Evolutionary conservation across 2,797 vertebrate genomes (phyloP).

Genomic region (Brachymystax lenok): DNA sequence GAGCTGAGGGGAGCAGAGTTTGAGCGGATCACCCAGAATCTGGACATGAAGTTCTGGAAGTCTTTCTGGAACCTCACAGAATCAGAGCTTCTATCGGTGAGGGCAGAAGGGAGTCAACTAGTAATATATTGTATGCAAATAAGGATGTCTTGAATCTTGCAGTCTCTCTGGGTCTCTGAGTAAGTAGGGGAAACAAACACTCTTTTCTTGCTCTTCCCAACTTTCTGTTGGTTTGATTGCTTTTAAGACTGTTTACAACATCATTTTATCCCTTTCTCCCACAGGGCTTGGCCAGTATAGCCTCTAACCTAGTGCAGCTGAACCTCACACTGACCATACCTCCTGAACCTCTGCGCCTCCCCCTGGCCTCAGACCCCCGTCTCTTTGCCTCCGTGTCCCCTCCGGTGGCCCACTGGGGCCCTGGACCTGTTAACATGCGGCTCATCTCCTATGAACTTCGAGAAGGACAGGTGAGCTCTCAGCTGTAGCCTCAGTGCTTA

Average conservation of each 20-base stretch:
- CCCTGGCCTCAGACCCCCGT: slow-evolving; percentile 71
- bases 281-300: slow-evolving; percentile 73
- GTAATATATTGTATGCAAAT: neutral
- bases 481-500: neutral
- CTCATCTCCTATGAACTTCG: slow-evolving; percentile 74
- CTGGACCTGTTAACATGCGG: slow-evolving; percentile 72
- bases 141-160: neutral
- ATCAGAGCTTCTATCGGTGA: slow-evolving; percentile 74
- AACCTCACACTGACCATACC: slow-evolving; percentile 74
- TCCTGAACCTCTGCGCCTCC: slow-evolving; percentile 64
- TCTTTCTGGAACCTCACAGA: slow-evolving; percentile 83
- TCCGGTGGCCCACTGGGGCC: slow-evolving; percentile 77
- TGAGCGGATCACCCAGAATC: slow-evolving; percentile 79
- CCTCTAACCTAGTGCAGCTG: slow-evolving; percentile 68
- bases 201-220: neutral
- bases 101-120: slow-evolving; percentile 39
- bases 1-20: slow-evolving; percentile 77
- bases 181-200: too few species aligned
- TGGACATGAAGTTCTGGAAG: slow-evolving; percentile 82
- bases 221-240: neutral
- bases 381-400: slow-evolving; percentile 64
- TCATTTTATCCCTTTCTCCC: neutral
- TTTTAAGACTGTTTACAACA: neutral
- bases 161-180: neutral
- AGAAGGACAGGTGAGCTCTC: slow-evolving; percentile 72